A percentile compares a stretch with the other conserved stretches of the same genome.
Evolutionary conservation across 2,113 vertebrate species (phyloP).

Genomic region (Rhinolophus sinicus): DNA sequence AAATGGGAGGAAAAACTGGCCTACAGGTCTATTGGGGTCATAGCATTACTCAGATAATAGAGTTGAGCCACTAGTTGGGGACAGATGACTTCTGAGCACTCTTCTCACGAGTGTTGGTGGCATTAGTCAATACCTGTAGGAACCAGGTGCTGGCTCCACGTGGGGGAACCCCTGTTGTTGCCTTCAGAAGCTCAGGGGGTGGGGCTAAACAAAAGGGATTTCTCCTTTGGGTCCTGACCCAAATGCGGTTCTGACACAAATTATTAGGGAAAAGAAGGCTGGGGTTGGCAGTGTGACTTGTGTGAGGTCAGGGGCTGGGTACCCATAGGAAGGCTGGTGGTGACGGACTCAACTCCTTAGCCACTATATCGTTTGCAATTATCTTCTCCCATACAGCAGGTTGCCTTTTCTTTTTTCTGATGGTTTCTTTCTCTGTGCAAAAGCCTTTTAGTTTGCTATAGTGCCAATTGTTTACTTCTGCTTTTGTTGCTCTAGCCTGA

Average conservation of each 20-base stretch:
- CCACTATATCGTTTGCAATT: too few species aligned
- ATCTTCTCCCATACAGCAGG: background rate
- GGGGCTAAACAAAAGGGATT: background rate
- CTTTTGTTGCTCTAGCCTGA: too few species aligned
- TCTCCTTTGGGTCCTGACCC: background rate
- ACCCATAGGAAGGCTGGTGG: background rate
- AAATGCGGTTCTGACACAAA: background rate
- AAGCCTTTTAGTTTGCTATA: too few species aligned
- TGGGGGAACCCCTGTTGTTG: background rate
- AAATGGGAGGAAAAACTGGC: background rate
- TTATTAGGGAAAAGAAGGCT: background rate
- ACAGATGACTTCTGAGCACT: background rate
- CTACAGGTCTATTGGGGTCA: background rate
- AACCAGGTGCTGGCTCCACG: fast-evolving
- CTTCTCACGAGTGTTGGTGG: background rate
- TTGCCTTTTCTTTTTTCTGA: background rate
- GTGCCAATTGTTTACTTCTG: too few species aligned
- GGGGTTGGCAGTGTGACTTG: background rate
- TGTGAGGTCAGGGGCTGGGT: background rate
- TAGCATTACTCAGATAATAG: background rate
- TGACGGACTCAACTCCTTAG: too few species aligned
- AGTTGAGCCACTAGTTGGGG: background rate
- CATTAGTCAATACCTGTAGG: background rate
- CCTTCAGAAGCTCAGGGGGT: background rate
- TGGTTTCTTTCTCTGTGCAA: background rate